These are phyloP conservation scores for Eubasilissa regina DNA, from an alignment of 1,140 invertebrate genomes.

Conservation along the genomic window DNA sequence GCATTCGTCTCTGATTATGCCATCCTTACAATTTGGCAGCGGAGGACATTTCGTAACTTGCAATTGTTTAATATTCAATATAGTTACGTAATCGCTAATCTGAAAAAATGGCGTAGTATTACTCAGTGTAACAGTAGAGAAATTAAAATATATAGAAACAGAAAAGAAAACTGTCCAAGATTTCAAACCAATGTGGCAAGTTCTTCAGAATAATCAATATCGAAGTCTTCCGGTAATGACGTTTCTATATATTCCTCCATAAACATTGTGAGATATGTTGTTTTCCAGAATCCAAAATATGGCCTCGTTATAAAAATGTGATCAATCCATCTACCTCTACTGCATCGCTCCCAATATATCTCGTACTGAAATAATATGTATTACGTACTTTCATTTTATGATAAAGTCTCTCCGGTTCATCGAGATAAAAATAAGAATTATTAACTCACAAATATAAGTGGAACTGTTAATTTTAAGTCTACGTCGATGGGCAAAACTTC, in stretches of 20 bases:
- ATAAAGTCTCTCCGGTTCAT: too few relatives aligned
- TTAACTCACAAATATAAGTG: conserved; percentile 61
- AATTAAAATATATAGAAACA: too few relatives aligned
- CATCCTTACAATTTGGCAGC: conserved; percentile 61
- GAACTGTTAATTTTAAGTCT: conserved; percentile 66
- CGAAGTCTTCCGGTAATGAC: conserved; percentile 67
- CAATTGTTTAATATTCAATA: conserved; percentile 65
- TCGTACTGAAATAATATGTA: conserved; percentile 64
- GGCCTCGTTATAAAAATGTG: conserved; percentile 59
- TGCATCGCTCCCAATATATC: conserved; percentile 68
- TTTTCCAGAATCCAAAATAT: conserved; percentile 67
- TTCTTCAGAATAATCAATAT: conserved; percentile 65
- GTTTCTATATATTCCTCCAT: conserved; percentile 69
- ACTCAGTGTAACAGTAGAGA: too few relatives aligned
- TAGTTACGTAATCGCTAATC: conserved; percentile 68
- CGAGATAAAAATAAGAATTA: not conserved
- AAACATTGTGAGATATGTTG: conserved; percentile 66
- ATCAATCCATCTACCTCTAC: conserved; percentile 64
- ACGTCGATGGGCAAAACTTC: conserved; percentile 68
- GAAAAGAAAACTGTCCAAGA: too few relatives aligned
- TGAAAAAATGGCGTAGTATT: conserved; percentile 47
- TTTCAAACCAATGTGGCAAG: conserved; percentile 64
- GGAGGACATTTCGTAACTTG: conserved; percentile 65
- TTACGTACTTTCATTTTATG: too few relatives aligned
- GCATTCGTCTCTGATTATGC: conserved; percentile 65